phyloP scores from a whole-genome alignment of 2,888 invertebrate species.

The Eumerus sabulonum region DNA sequence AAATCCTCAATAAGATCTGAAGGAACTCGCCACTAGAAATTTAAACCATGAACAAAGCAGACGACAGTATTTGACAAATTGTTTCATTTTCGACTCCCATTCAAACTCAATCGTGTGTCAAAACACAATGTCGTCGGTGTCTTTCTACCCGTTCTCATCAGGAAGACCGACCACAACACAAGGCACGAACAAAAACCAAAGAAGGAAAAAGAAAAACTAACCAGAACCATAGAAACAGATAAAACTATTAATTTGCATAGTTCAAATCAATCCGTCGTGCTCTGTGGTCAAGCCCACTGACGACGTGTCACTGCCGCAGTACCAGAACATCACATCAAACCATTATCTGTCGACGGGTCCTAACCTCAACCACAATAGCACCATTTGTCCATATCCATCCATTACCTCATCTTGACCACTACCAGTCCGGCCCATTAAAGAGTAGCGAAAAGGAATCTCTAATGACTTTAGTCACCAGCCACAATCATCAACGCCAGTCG shows the following conservation, averaged over 20 bases:
- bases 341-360: constrained; percentile 46
- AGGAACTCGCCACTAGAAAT: too few relatives aligned
- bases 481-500: constrained; percentile 32
- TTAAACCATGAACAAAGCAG: too few relatives aligned
- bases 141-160: background rate
- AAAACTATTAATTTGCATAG: constrained; percentile 65
- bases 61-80: constrained; percentile 41
- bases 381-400: constrained; percentile 29
- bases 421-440: constrained; percentile 48
- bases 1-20: too few relatives aligned
- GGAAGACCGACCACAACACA: constrained; percentile 39
- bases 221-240: constrained; percentile 12
- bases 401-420: constrained; percentile 24
- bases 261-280: constrained; percentile 62
- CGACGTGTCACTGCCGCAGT: constrained; percentile 36
- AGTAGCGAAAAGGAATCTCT: constrained; percentile 61
- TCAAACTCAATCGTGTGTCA: background rate
- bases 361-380: constrained; percentile 23
- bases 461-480: constrained; percentile 36
- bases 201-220: too few relatives aligned
- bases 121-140: background rate
- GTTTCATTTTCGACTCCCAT: background rate
- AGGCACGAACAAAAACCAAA: too few relatives aligned
- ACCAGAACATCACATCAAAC: constrained; percentile 9
- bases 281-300: constrained; percentile 57